Evolutionary conservation across 2,888 invertebrate genomes (phyloP).

Genomic region (Balanococcus diminutus): DNA sequence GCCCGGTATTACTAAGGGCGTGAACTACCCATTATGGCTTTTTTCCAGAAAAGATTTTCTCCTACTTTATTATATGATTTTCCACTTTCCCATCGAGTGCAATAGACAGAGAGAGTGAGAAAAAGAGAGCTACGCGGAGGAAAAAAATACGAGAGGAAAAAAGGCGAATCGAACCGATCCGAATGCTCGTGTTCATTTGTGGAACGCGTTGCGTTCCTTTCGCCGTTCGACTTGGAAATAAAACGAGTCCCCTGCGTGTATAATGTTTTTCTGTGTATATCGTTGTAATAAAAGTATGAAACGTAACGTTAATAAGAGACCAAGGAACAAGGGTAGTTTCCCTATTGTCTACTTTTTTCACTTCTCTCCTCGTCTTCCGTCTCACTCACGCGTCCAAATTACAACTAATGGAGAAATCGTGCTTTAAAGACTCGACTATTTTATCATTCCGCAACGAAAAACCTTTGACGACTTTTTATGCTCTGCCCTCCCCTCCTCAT

Average conservation of each 20-base stretch:
- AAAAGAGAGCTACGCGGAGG: neutral
- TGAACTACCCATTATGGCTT: conserved; percentile 37
- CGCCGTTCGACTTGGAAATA: neutral
- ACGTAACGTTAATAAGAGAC: conserved; percentile 35
- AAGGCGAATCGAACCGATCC: neutral
- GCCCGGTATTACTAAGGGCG: conserved; percentile 18
- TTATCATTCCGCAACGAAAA: neutral
- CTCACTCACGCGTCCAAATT: neutral
- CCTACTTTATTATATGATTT: conserved; percentile 35
- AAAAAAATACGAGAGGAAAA: neutral
- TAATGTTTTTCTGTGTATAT: conserved; percentile 32
- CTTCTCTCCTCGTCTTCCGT: neutral
- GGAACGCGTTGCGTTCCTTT: neutral
- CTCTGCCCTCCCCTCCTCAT: neutral
- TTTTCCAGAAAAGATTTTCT: conserved; percentile 41
- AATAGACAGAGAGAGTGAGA: neutral
- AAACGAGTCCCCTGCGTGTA: conserved; percentile 37
- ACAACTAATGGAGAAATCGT: conserved; percentile 40
- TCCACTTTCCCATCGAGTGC: conserved; percentile 3
- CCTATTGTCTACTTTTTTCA: conserved; percentile 6
- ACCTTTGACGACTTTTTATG: conserved; percentile 12
- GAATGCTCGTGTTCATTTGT: neutral
- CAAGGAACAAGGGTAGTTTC: conserved; percentile 29
- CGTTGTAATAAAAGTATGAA: conserved; percentile 40
- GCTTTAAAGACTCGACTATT: conserved; percentile 26